Percentiles rank a stretch among this genome's conserved stretches.
Conservation (phyloP, 2,113 vertebrate species). For the Tonatia bakeri region DNA sequence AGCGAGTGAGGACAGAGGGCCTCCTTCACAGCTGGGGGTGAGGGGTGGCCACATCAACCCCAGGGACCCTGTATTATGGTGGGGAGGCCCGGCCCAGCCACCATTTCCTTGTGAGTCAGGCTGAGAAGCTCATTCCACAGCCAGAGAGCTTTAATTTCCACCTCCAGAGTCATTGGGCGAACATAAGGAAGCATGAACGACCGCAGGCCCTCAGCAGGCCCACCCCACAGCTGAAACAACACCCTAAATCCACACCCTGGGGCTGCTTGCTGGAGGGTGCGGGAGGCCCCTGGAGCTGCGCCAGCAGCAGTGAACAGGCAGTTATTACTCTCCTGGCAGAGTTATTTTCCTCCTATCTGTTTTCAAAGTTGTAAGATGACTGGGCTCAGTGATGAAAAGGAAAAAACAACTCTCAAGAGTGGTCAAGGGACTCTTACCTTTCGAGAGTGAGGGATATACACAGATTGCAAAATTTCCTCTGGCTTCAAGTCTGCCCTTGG, state of each 20-base stretch:
- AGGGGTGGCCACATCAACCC: neutral
- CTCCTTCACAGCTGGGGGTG: neutral
- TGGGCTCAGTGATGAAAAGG: neutral
- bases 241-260: neutral
- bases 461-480: conserved; percentile 83
- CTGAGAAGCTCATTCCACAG: neutral
- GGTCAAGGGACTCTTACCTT: conserved; percentile 73
- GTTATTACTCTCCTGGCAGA: neutral
- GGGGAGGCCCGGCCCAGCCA: neutral
- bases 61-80: neutral
- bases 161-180: neutral
- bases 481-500: conserved; percentile 80
- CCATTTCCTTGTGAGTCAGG: neutral
- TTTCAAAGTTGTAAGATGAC: neutral
- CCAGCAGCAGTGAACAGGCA: neutral
- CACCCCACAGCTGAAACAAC: conserved; percentile 35
- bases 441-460: conserved; percentile 83
- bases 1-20: neutral
- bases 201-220: neutral
- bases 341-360: neutral
- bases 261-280: neutral
- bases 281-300: neutral
- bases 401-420: neutral
- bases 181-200: neutral
- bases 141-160: neutral